These are phyloP conservation scores for Agrochola lota DNA, from an alignment of 2,888 invertebrate genomes.

Conservation along the genomic window DNA sequence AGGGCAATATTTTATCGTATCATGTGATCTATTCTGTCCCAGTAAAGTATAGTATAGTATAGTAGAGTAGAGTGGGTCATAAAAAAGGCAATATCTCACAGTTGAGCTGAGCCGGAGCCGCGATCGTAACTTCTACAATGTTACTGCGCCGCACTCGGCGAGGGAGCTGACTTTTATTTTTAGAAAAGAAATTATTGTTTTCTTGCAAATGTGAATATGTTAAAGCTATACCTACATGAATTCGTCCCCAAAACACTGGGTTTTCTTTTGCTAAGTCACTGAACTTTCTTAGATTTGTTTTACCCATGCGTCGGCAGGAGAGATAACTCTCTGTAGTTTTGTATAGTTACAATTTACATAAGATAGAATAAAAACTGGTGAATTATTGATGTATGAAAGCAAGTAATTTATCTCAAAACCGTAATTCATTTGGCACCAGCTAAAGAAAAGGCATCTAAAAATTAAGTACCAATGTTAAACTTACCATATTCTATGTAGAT, in stretches of 20 bases:
- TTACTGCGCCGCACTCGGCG: conserved; percentile 85
- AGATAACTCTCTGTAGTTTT: neutral
- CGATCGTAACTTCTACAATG: conserved; percentile 90
- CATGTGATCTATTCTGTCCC: conserved; percentile 90
- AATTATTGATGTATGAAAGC: neutral
- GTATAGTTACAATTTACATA: neutral
- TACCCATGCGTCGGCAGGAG: neutral
- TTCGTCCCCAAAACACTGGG: conserved; percentile 37
- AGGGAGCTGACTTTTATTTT: conserved; percentile 85
- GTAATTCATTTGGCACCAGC: neutral
- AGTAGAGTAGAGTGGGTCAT: conserved; percentile 90
- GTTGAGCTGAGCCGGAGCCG: conserved; percentile 88
- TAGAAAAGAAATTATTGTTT: conserved; percentile 81
- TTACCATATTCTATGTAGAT: conserved; percentile 30
- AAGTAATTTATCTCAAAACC: neutral
- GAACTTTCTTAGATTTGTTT: conserved; percentile 40
- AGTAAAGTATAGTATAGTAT: conserved; percentile 81
- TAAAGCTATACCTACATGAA: conserved; percentile 53
- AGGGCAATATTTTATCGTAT: conserved; percentile 90
- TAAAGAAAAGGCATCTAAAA: conserved; percentile 12
- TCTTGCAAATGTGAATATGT: conserved; percentile 70
- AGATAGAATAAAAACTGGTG: neutral
- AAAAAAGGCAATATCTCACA: conserved; percentile 91
- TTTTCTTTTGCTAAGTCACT: conserved; percentile 37
- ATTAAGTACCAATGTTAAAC: conserved; percentile 9